Evolutionary conservation across 2,797 vertebrate species (phyloP), one percentile per base, ranked within the genome.

Genomic region (Mormyrops boulengeri): DNA sequence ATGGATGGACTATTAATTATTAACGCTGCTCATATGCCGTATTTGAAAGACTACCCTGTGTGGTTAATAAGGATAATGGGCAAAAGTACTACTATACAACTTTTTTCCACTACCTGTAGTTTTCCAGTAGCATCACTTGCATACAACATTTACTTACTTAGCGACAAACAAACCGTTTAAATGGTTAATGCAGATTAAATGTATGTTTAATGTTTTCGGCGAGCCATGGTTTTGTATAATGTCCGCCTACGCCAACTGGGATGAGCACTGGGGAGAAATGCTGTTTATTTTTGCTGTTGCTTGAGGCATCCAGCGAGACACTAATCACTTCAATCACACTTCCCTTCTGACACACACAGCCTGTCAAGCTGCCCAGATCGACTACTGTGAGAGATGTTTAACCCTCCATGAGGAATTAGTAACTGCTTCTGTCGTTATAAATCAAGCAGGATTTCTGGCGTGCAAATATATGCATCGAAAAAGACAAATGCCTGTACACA

Each of bases 201-300:
- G 77, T 82, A 82, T 82, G 77, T 82, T 8, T 82, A 41, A 82
- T 73, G 66, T 47, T 82, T 19, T 44, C 0, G 6, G 30, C 38
- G 19, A 85, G 49, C 82, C 49, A 26, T 49, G 47, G n/a, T 85
- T 49, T 85, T 49, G 19, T 85, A 26, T 85, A 85, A 85, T 52
- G n/a, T 52, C 82, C 22, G 26, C 82, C 82, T 85, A 26, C 22
- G 82, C 22, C 1, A 30, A 22, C 82, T 52, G 49, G 82, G 47
- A 47, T 7, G 41, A 12, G 77, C 6, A 85, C 82, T 85, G 9
- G 47, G 49, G 22, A 26, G 44, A 49, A 85, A 14, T 34, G 44
- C 26, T 89, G 38, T 88, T 62, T 69, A 82, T 82, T 82, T 82
- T 82, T 82, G 73, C 77, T 8, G 41, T 82, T 44, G 77, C 77